Evolutionary conservation across 2,888 invertebrate genomes (phyloP).

Genomic region (Parochlus steinenii): DNA sequence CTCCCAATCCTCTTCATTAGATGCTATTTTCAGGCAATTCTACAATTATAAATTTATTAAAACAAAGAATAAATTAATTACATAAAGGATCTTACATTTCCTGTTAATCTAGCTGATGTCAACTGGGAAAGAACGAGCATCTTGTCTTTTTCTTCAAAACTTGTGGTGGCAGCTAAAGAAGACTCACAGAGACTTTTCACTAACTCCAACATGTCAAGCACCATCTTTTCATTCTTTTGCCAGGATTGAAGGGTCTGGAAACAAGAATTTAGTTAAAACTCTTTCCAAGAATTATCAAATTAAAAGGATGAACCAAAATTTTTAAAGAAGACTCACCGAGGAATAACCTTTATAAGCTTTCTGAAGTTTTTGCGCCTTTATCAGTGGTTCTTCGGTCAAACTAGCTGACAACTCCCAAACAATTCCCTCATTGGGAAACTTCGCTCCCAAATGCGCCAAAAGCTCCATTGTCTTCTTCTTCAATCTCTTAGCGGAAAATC

Average conservation of each 20-base stretch:
- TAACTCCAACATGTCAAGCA: constrained; percentile 9
- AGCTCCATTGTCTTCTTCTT: constrained; percentile 23
- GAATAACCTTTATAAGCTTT: constrained; percentile 59
- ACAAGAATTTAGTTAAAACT: constrained; percentile 30
- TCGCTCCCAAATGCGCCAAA: constrained; percentile 26
- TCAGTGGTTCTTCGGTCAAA: constrained; percentile 40
- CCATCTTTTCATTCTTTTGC: constrained; percentile 24
- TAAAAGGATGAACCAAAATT: background rate
- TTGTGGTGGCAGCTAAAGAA: constrained; percentile 36
- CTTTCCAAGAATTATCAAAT: background rate
- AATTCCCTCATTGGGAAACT: constrained; percentile 46
- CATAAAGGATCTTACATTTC: too few species aligned
- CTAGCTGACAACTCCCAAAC: constrained; percentile 73
- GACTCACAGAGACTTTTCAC: constrained; percentile 42
- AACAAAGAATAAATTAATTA: too few species aligned
- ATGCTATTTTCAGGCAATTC: too few species aligned
- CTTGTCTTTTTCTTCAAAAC: constrained; percentile 32
- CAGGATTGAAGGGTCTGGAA: constrained; percentile 39
- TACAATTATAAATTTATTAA: too few species aligned
- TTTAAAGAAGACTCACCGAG: constrained; percentile 1
- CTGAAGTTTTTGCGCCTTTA: constrained; percentile 54
- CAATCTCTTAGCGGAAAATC: constrained; percentile 30
- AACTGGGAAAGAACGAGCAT: constrained; percentile 37
- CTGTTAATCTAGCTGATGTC: constrained; percentile 38
- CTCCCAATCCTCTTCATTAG: too few species aligned